Base-by-base conservation (phyloP, 2,797 vertebrate species). In the Scomberomorus guttatus region DNA sequence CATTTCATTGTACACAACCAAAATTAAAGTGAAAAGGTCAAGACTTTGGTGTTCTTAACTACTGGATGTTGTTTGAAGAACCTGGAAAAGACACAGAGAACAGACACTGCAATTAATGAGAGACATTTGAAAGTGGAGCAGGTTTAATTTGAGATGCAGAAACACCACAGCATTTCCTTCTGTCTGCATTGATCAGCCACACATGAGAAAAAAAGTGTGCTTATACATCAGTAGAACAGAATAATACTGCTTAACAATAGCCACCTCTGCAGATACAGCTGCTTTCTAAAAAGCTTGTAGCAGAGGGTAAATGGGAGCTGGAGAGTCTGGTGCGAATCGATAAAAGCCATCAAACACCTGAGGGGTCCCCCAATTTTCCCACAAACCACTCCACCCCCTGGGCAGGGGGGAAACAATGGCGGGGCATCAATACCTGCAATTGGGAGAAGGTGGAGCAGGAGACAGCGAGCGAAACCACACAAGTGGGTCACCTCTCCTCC, bases 341-440 rank as follows among this genome's bases (percentile, higher is more conserved):
- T 95, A 94, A 94, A 94, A 93, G 90, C 93, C 88, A 93, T 95
- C 94, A 92, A 90, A 92, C 88, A 91, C 91, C 87, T 84, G 89
- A 93, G 91, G 94, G 92, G 92, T 87, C 81, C 93, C 93, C 91
- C 89, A 90, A 94, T 94, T 95, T 94, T 87, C 90, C 80, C 89
- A 90, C 91, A 93, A 95, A 95, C 86, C 93, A 94, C 94, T 91
- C 86, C 91, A 92, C 94, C 94, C 90, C 93, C 92, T 84, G 92
- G 83, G 94, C 69, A 84, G 90, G 82, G 79, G 80, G 74, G 82
- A 90, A 88, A 95, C 94, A 95, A 95, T 94, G 87, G 88, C 42
- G 34, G 84, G 85, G 89, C 94, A 92, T 94, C 95, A 96, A 95
- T 95, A 95, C 94, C 93, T 93, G 92, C 94, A 94, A 95, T 95